Evolutionary conservation across 92 coral and sea anemone genomes (phyloP), one percentile per base, ranked within the genome.

Genomic region (Meandrina meandrites): DNA sequence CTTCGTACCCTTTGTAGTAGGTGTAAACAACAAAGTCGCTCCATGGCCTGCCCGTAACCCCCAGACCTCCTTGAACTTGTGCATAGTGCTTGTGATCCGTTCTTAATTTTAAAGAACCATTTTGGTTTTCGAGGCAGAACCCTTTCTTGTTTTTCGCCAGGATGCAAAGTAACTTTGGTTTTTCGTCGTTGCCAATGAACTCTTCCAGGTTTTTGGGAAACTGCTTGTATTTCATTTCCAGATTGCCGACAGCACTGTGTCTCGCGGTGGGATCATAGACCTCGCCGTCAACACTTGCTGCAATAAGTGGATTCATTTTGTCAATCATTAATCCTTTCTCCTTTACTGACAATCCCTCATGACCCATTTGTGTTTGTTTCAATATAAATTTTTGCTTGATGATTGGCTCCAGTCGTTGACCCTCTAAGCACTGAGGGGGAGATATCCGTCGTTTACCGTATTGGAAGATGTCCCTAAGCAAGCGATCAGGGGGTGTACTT

Each of bases 11-110:
- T 9, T 24, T 19, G 60, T 22, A 84, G 81, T 84, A 67, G 6
- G 87, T 42, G 13, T 89, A 84, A 4, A 89, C 89, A 48, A 78
- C 92, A 78, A 89, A 89, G 86, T 89, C 91, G 67, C 85, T 62
- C 92, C 89, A 89, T 81, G 35, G 79, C 36, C 75, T 72, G 27
- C 84, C 72, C 3, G 86, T 84, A 10, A 89, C 75, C 3, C 86
- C 92, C 92, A 84, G 84, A 62, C 88, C 89, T 50, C 89, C 92
- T 90, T 90, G 89, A 47, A 90, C 62, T 79, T 90, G 92, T 85
- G 89, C 89, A 79, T 79, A 88, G 28, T 81, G 76, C 45, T 34
- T 30, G 48, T 81, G 91, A 28, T 78, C 78, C 1, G 82, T 56
- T 32, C 62, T 86, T 3, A 86, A 84, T 69, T 78, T 77, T 30